Percentiles rank a stretch among this genome's conserved stretches.
These are phyloP conservation scores for Proisotoma minuta DNA, from an alignment of 2,888 invertebrate genomes.

Conservation along the genomic window DNA sequence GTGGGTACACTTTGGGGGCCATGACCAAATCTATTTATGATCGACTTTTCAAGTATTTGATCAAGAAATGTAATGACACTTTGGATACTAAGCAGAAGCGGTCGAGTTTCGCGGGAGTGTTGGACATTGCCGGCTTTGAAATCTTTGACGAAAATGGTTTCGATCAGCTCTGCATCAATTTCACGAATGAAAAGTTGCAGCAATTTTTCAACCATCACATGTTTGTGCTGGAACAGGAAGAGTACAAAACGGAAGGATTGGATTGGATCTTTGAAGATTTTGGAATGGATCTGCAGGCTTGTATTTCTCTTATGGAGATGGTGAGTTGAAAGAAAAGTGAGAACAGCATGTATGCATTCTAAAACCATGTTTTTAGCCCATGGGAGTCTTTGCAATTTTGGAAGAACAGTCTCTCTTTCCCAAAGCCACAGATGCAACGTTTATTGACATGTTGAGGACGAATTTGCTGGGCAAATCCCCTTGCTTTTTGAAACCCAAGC, in stretches of 20 bases:
- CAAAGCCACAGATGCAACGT: conserved; percentile 36
- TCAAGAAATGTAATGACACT: conserved; percentile 57
- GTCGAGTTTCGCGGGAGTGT: conserved; percentile 58
- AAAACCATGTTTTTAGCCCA: conserved; percentile 15
- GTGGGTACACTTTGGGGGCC: conserved; percentile 50
- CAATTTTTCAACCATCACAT: conserved; percentile 98
- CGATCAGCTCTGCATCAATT: conserved; percentile 98
- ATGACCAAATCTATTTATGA: conserved; percentile 51
- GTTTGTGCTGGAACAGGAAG: conserved; percentile 97
- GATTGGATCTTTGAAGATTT: conserved; percentile 96
- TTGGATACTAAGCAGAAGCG: conserved; percentile 56
- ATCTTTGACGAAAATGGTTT: conserved; percentile 89
- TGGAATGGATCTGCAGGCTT: conserved; percentile 91
- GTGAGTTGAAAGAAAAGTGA: conserved; percentile 8
- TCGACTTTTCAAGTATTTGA: conserved; percentile 55
- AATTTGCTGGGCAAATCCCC: conserved; percentile 36
- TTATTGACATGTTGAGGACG: conserved; percentile 37
- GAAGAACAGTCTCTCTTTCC: conserved; percentile 64
- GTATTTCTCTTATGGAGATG: conserved; percentile 89
- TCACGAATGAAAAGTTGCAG: conserved; percentile 96
- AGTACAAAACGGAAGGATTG: conserved; percentile 90
- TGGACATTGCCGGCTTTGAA: conserved; percentile 61
- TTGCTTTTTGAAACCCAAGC: conserved; percentile 37
- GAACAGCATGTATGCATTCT: background rate
- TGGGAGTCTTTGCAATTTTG: conserved; percentile 41